Percentiles rank a stretch among this genome's conserved stretches.
Evolutionary conservation across 1,140 invertebrate genomes (phyloP).

Genomic region (Macrostomum lignano): DNA sequence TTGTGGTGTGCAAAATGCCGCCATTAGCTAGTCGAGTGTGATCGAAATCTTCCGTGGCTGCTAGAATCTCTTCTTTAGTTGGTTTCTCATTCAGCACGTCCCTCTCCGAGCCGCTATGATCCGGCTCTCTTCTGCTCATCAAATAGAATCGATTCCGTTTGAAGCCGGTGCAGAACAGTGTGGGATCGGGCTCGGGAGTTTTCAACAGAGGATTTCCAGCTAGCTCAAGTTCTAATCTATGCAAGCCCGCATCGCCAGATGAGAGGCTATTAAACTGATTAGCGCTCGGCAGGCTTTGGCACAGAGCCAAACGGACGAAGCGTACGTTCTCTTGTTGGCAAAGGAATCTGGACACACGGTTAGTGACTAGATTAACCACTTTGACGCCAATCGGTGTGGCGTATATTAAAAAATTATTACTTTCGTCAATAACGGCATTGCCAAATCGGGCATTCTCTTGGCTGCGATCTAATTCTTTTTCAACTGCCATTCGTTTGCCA

Average conservation of each 20-base stretch:
- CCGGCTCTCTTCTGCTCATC: conserved; percentile 46
- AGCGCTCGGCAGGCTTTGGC: neutral
- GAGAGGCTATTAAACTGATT: conserved; percentile 1
- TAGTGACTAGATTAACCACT: conserved; percentile 71
- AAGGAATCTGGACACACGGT: conserved; percentile 50
- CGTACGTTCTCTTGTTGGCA: conserved; percentile 80
- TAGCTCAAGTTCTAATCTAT: neutral
- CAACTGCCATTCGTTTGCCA: conserved; percentile 66
- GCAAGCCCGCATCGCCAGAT: neutral
- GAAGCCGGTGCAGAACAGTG: conserved; percentile 66
- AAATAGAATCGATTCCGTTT: conserved; percentile 85
- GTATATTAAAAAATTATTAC: conserved; percentile 73
- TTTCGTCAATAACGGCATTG: conserved; percentile 49
- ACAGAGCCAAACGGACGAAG: conserved; percentile 48
- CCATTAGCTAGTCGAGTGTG: neutral
- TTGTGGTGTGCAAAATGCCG: conserved; percentile 66
- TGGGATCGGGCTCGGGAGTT: conserved; percentile 31
- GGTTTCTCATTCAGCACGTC: conserved; percentile 96
- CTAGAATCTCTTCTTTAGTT: conserved; percentile 85
- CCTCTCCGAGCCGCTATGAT: conserved; percentile 61
- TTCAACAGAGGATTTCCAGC: neutral
- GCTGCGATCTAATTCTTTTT: conserved; percentile 71
- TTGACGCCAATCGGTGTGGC: conserved; percentile 79
- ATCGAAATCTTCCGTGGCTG: conserved; percentile 31
- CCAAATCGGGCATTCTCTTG: conserved; percentile 10